A percentile compares a stretch with the other conserved stretches of the same genome.
Conservation (phyloP, 2,888 invertebrate species). For the Syrista parreyssii region DNA sequence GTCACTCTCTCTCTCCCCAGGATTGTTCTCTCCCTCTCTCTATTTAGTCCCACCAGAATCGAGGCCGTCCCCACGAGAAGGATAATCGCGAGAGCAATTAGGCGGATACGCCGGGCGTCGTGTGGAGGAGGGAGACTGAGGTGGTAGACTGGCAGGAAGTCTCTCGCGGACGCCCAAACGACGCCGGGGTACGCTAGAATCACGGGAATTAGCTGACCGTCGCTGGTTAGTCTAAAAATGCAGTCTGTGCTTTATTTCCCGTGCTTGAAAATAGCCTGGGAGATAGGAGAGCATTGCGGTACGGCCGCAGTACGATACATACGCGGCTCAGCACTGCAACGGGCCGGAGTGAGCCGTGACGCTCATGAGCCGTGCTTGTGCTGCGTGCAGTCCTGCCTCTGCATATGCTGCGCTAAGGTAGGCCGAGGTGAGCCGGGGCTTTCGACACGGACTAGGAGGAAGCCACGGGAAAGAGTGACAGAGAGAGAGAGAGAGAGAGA, state of each 20-base stretch:
- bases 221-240: constrained; percentile 57
- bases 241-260: constrained; percentile 59
- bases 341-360: no score
- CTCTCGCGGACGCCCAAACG: constrained; percentile 17
- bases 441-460: background rate
- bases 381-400: no score
- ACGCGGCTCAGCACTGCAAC: no score
- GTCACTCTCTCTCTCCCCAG: background rate
- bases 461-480: background rate
- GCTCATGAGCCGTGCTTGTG: no score
- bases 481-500: constrained; percentile 6
- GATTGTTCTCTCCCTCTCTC: constrained; percentile 8
- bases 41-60: background rate
- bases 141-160: no score
- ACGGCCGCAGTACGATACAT: no score
- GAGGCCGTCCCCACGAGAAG: no score
- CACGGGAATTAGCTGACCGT: constrained; percentile 60
- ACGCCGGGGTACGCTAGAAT: constrained; percentile 22
- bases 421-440: background rate
- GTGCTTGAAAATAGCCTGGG: constrained; percentile 58
- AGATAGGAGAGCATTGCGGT: constrained; percentile 31
- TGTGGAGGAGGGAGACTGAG: no score
- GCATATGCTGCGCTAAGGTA: no score
- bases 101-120: background rate
- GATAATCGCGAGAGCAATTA: background rate